Percentiles rank a stretch among this genome's conserved stretches.
Conservation (phyloP, 2,888 invertebrate genomes). For the Archips xylosteana region DNA sequence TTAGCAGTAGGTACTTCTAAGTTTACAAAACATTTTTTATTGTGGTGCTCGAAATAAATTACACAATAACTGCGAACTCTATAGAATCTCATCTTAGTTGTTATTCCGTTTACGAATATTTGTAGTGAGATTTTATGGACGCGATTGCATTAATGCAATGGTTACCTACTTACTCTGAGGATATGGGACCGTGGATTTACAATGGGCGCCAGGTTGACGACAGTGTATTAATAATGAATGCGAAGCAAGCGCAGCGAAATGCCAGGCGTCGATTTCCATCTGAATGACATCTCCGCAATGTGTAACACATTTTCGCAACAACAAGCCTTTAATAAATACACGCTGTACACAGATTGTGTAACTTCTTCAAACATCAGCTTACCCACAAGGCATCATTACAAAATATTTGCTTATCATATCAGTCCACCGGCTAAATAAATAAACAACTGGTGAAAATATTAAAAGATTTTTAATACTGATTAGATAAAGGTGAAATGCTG, state of each 20-base stretch:
- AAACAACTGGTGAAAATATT: conserved; percentile 74
- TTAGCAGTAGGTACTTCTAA: conserved; percentile 54
- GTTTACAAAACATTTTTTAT: conserved; percentile 56
- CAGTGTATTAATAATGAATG: conserved; percentile 45
- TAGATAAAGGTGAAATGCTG: conserved; percentile 77
- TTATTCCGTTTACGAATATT: conserved; percentile 30
- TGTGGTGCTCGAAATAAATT: conserved; percentile 18
- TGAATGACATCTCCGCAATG: conserved; percentile 61
- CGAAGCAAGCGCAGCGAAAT: conserved; percentile 44
- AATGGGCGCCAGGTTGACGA: conserved; percentile 36
- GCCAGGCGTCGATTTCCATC: conserved; percentile 62
- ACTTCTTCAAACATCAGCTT: conserved; percentile 56
- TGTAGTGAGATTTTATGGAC: conserved; percentile 31
- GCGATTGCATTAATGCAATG: conserved; percentile 30
- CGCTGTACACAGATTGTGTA: conserved; percentile 55
- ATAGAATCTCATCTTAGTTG: conserved; percentile 23
- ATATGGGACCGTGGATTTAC: conserved; percentile 14
- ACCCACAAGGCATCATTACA: conserved; percentile 60
- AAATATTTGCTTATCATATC: conserved; percentile 75
- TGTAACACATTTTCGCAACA: conserved; percentile 51
- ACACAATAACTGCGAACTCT: conserved; percentile 22
- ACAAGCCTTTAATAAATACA: conserved; percentile 40
- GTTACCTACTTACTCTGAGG: conserved; percentile 30
- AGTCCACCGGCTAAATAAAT: conserved; percentile 64
- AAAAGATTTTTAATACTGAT: conserved; percentile 61